Evolutionary conservation across 2,888 invertebrate species (phyloP).

Genomic region (Drosophila neotestacea): DNA sequence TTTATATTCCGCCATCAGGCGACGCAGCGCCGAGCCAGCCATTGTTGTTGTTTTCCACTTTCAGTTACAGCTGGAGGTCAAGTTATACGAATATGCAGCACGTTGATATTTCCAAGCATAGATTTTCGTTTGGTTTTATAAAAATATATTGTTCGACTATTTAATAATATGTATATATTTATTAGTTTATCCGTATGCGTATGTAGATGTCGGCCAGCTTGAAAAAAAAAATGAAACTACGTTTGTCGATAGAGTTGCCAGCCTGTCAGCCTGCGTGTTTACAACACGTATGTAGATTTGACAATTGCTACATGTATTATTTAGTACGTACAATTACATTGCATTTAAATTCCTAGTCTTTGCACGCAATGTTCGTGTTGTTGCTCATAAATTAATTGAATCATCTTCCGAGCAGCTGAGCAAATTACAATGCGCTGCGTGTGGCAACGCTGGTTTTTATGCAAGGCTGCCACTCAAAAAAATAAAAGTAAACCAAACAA

Average conservation of each 20-base stretch:
- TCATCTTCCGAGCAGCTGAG: slow-evolving; percentile 6
- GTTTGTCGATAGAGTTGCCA: slow-evolving; percentile 48
- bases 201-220: slow-evolving; percentile 59
- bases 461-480: too few species aligned
- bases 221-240: slow-evolving; percentile 59
- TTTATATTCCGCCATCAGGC: slow-evolving; percentile 95
- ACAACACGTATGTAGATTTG: slow-evolving; percentile 4
- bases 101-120: slow-evolving; percentile 43
- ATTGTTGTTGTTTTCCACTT: slow-evolving; percentile 84
- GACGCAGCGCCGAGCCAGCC: slow-evolving; percentile 93
- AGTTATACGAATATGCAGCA: slow-evolving; percentile 41
- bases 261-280: slow-evolving; percentile 8
- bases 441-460: slow-evolving; percentile 13
- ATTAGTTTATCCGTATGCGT: slow-evolving; percentile 55
- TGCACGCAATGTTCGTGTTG: slow-evolving; percentile 1
- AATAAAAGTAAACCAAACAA: too few species aligned
- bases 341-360: neutral
- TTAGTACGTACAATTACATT: neutral
- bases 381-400: neutral
- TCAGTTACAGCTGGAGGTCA: slow-evolving; percentile 54
- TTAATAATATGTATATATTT: slow-evolving; percentile 37
- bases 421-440: neutral
- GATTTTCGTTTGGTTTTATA: slow-evolving; percentile 25
- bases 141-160: slow-evolving; percentile 28
- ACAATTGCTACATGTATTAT: neutral